Evolutionary conservation across 2,113 vertebrate species (phyloP), one percentile per base, ranked within the genome.

Genomic region (Xiphias gladius): DNA sequence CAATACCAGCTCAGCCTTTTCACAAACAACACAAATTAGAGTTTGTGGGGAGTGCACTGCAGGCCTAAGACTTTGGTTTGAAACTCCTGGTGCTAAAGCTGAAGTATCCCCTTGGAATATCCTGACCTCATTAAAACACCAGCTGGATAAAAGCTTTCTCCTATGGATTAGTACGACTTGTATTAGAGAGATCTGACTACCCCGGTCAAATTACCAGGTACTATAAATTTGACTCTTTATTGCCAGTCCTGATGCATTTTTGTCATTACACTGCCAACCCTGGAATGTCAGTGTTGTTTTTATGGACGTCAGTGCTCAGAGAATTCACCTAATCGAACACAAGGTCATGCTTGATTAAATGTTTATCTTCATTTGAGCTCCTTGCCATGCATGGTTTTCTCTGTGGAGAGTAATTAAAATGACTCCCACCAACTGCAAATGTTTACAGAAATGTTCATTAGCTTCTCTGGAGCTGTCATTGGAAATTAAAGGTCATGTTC

Each of bases 391-490:
- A 66, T 66, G 58, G 74, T 79, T 85, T 80, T 88, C 86, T 94
- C 86, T 86, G 86, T 66, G 79, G 90, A 89, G 91, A 90, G 90
- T 94, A 95, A 96, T 95, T 95, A 95, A 95, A 94, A 94, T 84
- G 81, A 93, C 89, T 93, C 86, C 78, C 80, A 88, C 92, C 91
- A 88, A 89, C 90, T 92, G 89, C 87, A 89, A 90, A 92, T 94
- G 91, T 94, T 94, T 94, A 86, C 87, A 79, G 92, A 93, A 94
- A 94, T 91, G 90, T 95, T 95, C 93, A 92, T 94, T 94, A 94
- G 85, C 90, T 93, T 91, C 90, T 94, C 89, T 78, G 80, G 88
- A 87, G 89, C 93, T 93, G 85, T 94, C 90, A 86, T 85, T 79
- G 86, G 84, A 93, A 95, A 92, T 91, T 68, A 95, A 94, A 95